Conservation (phyloP, 1,140 invertebrate species). For the Drosophila jambulina region DNA sequence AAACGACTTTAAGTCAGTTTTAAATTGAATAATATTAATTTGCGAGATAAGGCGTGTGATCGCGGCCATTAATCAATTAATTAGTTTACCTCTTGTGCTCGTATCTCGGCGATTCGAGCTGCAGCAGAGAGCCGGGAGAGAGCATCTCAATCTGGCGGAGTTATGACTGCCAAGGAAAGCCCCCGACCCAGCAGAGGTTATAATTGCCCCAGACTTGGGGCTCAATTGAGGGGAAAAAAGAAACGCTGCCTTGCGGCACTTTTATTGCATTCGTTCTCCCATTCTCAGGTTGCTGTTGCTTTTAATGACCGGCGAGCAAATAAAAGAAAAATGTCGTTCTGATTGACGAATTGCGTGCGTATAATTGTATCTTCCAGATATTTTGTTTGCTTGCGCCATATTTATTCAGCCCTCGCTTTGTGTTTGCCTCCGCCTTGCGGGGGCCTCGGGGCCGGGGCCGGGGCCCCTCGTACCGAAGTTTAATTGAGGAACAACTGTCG, state of each 20-base stretch:
- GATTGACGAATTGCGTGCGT: constrained; percentile 85
- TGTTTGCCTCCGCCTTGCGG: constrained; percentile 15
- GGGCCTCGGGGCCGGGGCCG: background rate
- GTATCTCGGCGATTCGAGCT: constrained; percentile 12
- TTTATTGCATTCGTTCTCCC: constrained; percentile 70
- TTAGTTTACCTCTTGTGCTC: constrained; percentile 73
- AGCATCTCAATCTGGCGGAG: constrained; percentile 59
- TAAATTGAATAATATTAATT: constrained; percentile 82
- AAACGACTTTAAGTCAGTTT: constrained; percentile 80
- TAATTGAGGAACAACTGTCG: constrained; percentile 82
- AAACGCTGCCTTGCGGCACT: constrained; percentile 78
- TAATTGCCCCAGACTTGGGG: constrained; percentile 37
- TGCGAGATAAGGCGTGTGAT: constrained; percentile 71
- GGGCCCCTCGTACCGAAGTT: constrained; percentile 51
- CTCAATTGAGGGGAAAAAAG: constrained; percentile 24
- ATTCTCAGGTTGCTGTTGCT: constrained; percentile 56
- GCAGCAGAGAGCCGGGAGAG: constrained; percentile 16
- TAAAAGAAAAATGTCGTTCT: constrained; percentile 84
- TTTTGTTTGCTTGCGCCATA: constrained; percentile 78
- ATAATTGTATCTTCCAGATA: constrained; percentile 84
- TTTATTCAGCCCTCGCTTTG: constrained; percentile 43
- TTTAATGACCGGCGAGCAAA: constrained; percentile 78
- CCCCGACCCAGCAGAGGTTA: constrained; percentile 58
- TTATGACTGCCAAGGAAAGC: constrained; percentile 70
- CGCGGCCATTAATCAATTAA: constrained; percentile 78